These are phyloP conservation scores for Platyscapa corneri DNA, from an alignment of 1,140 invertebrate species.

Conservation along the genomic window DNA sequence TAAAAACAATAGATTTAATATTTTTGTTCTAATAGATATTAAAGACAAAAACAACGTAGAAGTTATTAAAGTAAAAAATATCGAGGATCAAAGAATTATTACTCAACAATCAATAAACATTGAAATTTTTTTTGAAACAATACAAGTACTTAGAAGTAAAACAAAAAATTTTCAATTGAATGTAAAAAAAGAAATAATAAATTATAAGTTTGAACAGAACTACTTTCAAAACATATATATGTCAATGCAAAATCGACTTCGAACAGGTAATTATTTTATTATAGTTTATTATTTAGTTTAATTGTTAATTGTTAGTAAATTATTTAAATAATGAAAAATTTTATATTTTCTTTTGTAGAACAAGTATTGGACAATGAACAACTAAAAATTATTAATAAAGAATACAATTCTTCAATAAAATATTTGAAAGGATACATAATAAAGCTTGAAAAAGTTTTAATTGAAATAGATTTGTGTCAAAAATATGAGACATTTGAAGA, in stretches of 20 bases:
- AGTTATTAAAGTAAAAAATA: slow-evolving; percentile 60
- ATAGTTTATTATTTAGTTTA: too few relatives aligned
- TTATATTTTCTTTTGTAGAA: slow-evolving; percentile 55
- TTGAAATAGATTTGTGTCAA: slow-evolving; percentile 59
- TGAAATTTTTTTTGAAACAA: slow-evolving; percentile 56
- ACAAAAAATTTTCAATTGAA: slow-evolving; percentile 53
- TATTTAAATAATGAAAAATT: too few relatives aligned
- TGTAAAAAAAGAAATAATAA: slow-evolving; percentile 50
- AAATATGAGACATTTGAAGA: slow-evolving; percentile 66
- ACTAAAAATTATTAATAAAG: slow-evolving; percentile 55
- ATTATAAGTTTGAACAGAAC: slow-evolving; percentile 56
- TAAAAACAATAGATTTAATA: slow-evolving; percentile 7
- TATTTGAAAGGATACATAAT: slow-evolving; percentile 52
- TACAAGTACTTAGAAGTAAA: slow-evolving; percentile 58
- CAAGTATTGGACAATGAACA: slow-evolving; percentile 56
- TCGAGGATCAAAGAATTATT: slow-evolving; percentile 60
- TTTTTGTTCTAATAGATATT: slow-evolving; percentile 1
- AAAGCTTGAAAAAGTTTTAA: slow-evolving; percentile 55
- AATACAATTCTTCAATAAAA: slow-evolving; percentile 58
- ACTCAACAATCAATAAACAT: slow-evolving; percentile 55
- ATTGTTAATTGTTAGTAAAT: too few relatives aligned
- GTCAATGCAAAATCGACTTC: background rate
- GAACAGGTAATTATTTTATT: too few relatives aligned
- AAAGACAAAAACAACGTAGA: slow-evolving; percentile 57
- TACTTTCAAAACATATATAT: slow-evolving; percentile 57